Percentiles rank a stretch among this genome's conserved stretches.
Conservation (phyloP, 37 sponge, comb jelly and placozoan species). For the Crambe crambe region DNA sequence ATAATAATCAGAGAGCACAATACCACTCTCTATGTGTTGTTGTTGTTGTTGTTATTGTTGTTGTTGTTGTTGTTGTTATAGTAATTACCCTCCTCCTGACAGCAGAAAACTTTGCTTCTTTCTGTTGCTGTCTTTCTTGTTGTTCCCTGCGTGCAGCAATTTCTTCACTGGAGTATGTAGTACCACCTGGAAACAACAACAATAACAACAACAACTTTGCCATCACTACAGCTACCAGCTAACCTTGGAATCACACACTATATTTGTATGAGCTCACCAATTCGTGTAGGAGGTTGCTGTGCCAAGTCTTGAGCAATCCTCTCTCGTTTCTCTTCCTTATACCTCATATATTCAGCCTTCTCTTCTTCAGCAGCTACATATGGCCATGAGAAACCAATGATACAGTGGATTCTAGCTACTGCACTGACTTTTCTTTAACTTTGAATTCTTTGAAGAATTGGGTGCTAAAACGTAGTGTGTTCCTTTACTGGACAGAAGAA, state of each 20-base stretch:
- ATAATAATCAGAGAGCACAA: too few relatives aligned
- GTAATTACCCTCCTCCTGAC: conserved; percentile 18
- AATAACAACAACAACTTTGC: background rate
- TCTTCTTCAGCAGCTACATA: conserved; percentile 24
- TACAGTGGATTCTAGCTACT: background rate
- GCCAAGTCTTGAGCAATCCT: background rate
- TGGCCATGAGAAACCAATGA: background rate
- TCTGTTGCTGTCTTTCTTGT: conserved; percentile 31
- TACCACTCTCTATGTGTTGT: background rate
- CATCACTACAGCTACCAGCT: too few relatives aligned
- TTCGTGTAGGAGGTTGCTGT: background rate
- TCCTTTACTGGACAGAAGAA: conserved; percentile 44
- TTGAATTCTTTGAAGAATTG: conserved; percentile 29
- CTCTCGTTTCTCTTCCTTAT: conserved; percentile 14
- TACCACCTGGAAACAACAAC: background rate
- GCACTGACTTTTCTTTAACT: conserved; percentile 19
- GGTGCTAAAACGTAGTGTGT: conserved; percentile 31
- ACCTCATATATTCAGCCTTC: background rate
- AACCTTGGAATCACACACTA: too few relatives aligned
- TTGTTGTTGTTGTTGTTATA: too few relatives aligned
- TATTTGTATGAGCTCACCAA: conserved; percentile 21
- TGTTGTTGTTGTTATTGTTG: background rate
- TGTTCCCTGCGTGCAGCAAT: conserved; percentile 9
- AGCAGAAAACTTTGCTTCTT: conserved; percentile 26
- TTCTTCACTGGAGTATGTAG: background rate